These are phyloP conservation scores for Cryptoblepharus egeriae DNA, from an alignment of 2,797 vertebrate genomes.

Conservation along the genomic window DNA sequence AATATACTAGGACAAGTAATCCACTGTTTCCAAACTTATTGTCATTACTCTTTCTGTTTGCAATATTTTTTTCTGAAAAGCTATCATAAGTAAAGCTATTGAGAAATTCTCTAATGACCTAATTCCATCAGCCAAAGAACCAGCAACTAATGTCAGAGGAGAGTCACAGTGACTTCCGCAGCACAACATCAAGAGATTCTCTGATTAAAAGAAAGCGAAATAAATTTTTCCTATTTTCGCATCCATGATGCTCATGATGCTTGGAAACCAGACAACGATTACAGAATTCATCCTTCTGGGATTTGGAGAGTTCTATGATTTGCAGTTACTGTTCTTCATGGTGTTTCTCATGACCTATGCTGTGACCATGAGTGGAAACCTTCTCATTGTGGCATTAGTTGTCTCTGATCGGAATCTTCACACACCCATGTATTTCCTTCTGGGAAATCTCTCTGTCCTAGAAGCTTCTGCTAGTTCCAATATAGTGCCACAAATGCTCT, in stretches of 20 bases:
- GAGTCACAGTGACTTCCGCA: no score
- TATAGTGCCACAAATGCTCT: slow-evolving; percentile 6
- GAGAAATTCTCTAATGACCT: no score
- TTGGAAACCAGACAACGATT: slow-evolving; percentile 3
- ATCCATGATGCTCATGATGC: neutral
- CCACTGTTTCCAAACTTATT: no score
- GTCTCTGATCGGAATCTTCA: neutral
- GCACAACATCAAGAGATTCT: no score
- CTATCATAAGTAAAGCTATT: no score
- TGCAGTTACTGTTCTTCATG: neutral
- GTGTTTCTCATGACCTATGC: neutral
- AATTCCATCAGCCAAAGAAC: no score
- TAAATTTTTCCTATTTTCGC: neutral
- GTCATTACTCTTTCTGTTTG: no score
- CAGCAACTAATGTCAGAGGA: no score
- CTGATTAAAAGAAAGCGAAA: no score
- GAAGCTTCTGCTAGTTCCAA: neutral
- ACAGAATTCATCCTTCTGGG: slow-evolving; percentile 11
- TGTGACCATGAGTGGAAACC: neutral
- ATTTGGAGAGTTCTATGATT: neutral
- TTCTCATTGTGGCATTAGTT: neutral
- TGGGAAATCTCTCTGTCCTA: slow-evolving; percentile 3
- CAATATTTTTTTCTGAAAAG: no score
- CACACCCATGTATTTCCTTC: slow-evolving; percentile 11
- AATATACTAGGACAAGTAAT: no score